A percentile compares a stretch with the other conserved stretches of the same genome.
phyloP scores from a whole-genome alignment of 1,140 invertebrate species.

The Sinonovacula constricta region DNA sequence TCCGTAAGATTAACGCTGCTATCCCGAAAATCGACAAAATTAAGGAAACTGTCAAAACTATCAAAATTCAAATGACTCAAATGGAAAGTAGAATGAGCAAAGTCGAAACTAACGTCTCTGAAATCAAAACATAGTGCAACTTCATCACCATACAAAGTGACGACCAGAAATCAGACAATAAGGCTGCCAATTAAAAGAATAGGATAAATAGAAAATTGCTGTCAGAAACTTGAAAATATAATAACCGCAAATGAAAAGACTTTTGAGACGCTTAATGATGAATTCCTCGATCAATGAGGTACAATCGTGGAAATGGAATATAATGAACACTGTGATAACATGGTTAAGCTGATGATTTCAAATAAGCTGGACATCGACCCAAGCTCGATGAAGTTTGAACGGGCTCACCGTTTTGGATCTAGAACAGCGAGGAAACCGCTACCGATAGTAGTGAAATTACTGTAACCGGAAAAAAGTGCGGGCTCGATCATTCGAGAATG shows the following conservation, averaged over 20 bases:
- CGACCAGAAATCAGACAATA: not conserved
- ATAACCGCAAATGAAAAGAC: not conserved
- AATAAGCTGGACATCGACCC: not conserved
- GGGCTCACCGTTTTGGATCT: not conserved
- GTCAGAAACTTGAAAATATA: not conserved
- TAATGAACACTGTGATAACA: not conserved
- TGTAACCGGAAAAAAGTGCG: too few species aligned
- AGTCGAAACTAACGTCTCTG: not conserved
- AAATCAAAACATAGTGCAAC: not conserved
- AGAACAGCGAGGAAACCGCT: not conserved
- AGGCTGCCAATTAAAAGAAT: not conserved
- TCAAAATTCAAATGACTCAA: not conserved
- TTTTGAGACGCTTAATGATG: too few species aligned
- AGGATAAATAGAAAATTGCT: not conserved
- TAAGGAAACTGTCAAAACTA: not conserved
- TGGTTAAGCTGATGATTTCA: not conserved
- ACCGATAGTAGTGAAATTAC: not conserved
- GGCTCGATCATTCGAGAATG: too few species aligned
- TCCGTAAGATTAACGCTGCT: not conserved
- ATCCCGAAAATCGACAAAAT: slow-evolving; percentile 6
- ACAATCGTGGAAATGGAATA: not conserved
- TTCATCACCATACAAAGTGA: not conserved
- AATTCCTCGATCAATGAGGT: not conserved
- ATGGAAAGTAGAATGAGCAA: not conserved
- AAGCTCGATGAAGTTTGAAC: not conserved